Evolutionary conservation across 2,113 vertebrate genomes (phyloP), one percentile per base, ranked within the genome.

Genomic region (Actinemys pallida): DNA sequence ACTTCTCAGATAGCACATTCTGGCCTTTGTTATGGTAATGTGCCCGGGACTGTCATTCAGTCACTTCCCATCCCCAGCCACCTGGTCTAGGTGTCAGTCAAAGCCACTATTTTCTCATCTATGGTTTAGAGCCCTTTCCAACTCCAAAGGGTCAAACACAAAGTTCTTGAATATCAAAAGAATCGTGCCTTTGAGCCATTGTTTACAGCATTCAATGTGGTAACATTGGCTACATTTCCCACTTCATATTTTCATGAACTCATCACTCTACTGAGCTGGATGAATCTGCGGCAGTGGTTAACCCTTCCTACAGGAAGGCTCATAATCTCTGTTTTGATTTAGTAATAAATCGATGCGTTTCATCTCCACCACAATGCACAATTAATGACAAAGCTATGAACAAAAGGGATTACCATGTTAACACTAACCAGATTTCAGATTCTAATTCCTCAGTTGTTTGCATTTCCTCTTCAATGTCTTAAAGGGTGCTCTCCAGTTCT

Each of bases 141-240:
- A 2, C 47, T 20, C 83, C 81, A 56, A 39, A 0, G 0, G 47
- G 81, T 94, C 24, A 45, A 54, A 78, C 9, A 47, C 57, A 88
- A 78, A 81, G 81, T 92, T 95, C 87, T 81, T 57, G 10, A 25
- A 69, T 8, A n/a, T n/a, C 65, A 81, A 12, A 86, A 53, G 62
- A 86, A 65, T 94, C 93, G 83, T 92, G 45, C 65, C 89, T 52
- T 53, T 83, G 45, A 0, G 5, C 87, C 94, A 91, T 7, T 88
- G 83, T 91, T 93, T 92, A 89, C 76, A 81, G 81, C 62, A 88
- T 88, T 95, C 94, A 31, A 2, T 93, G 92, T 88, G 89, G 45
- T 95, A 94, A 92, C 93, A 42, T 78, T 80, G 90, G 93, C 93
- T 94, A 93, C 95, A 96, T 92, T 96, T 89, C 53, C 24, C 72